These are phyloP conservation scores for Datnioides undecimradiatus DNA, from an alignment of 2,113 vertebrate species.

Conservation along the genomic window DNA sequence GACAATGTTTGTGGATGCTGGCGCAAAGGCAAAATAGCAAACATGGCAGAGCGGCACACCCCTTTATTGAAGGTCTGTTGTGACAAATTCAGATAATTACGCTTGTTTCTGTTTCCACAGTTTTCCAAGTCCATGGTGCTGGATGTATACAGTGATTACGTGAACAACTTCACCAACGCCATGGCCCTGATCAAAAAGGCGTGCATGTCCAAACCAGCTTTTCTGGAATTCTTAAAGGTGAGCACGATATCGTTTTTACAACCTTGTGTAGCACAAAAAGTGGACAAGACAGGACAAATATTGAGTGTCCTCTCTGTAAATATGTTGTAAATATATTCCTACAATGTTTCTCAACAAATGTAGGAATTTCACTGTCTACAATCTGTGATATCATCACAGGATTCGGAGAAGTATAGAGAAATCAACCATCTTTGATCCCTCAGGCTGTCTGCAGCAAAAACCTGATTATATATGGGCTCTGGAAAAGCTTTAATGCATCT, in stretches of 20 bases:
- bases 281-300: no score
- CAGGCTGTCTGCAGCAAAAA: no score
- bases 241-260: conserved; percentile 2
- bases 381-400: no score
- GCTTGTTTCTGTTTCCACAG: conserved; percentile 74
- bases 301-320: no score
- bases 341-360: no score
- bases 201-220: conserved; percentile 93
- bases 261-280: no score
- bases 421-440: no score
- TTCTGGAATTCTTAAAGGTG: conserved; percentile 98
- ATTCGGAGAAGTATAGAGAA: no score
- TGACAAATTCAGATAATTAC: conserved; percentile 15
- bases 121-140: conserved; percentile 99
- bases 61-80: conserved; percentile 4
- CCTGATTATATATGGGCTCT: no score
- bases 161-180: conserved; percentile 97
- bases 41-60: background rate
- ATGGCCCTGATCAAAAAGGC: conserved; percentile 98
- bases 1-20: conserved; percentile 6
- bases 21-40: conserved; percentile 28
- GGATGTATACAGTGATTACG: conserved; percentile 96
- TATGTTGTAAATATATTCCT: no score
- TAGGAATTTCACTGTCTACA: no score
- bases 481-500: no score